These are phyloP conservation scores for Anthophora plumipes DNA, from an alignment of 2,888 invertebrate species.

Conservation along the genomic window DNA sequence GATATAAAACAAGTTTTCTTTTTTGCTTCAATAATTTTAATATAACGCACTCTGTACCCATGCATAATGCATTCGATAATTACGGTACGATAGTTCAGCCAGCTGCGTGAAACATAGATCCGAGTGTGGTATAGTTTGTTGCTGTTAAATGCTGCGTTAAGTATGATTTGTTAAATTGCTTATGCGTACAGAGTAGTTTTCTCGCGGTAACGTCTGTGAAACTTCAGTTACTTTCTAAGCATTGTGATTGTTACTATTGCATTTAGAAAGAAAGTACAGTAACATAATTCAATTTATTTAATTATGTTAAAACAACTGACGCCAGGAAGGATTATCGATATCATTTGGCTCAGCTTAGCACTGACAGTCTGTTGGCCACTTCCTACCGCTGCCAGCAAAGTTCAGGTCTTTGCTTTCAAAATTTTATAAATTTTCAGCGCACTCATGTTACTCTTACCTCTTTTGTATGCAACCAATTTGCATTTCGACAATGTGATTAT, in stretches of 20 bases:
- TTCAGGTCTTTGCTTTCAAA: background rate
- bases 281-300: background rate
- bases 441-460: background rate
- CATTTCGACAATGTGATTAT: background rate
- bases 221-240: too few species aligned
- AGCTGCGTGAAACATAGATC: background rate
- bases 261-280: too few species aligned
- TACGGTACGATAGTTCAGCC: background rate
- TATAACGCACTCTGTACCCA: too few species aligned
- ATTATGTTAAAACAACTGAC: slow-evolving; percentile 22
- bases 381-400: slow-evolving; percentile 8
- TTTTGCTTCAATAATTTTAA: too few species aligned
- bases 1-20: too few species aligned
- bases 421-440: background rate
- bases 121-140: too few species aligned
- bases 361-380: slow-evolving; percentile 62
- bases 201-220: too few species aligned
- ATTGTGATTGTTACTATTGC: background rate
- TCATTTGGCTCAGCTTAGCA: slow-evolving; percentile 52
- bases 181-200: background rate
- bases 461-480: background rate
- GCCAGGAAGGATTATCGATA: slow-evolving; percentile 43
- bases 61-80: slow-evolving; percentile 9
- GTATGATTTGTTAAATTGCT: background rate
- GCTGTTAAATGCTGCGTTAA: too few species aligned